phyloP scores from a whole-genome alignment of 2,113 vertebrate genomes.

The Dasyurus viverrinus region DNA sequence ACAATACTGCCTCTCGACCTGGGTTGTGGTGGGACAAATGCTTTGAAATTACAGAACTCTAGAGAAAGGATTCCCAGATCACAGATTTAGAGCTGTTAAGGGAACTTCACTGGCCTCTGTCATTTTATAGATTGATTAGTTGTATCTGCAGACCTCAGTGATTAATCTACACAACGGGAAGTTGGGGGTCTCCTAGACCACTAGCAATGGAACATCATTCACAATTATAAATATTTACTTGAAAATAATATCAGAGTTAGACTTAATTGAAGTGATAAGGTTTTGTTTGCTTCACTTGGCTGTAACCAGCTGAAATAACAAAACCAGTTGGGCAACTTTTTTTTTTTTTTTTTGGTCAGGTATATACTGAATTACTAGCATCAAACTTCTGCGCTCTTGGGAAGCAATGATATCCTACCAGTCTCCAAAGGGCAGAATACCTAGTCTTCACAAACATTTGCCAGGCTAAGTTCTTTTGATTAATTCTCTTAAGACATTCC shows the following conservation, averaged over 20 bases:
- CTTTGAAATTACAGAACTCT: background rate
- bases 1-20: background rate
- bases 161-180: constrained; percentile 19
- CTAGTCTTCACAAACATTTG: constrained; percentile 19
- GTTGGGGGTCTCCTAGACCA: constrained; percentile 3
- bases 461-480: constrained; percentile 10
- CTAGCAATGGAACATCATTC: background rate
- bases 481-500: constrained; percentile 25
- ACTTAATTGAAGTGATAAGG: constrained; percentile 69
- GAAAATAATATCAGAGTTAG: constrained; percentile 63
- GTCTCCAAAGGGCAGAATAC: constrained; percentile 38
- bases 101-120: background rate
- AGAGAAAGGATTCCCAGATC: background rate
- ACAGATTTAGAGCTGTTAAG: background rate
- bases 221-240: constrained; percentile 71
- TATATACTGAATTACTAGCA: constrained; percentile 72
- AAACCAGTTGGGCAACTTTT: constrained; percentile 78
- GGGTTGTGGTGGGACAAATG: background rate
- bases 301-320: constrained; percentile 73
- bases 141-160: constrained; percentile 9
- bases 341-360: constrained; percentile 40
- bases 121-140: background rate
- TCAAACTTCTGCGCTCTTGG: constrained; percentile 61
- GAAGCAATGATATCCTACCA: constrained; percentile 30
- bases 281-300: constrained; percentile 67